phyloP scores from a whole-genome alignment of 2,888 invertebrate species.

The Nezara viridula region DNA sequence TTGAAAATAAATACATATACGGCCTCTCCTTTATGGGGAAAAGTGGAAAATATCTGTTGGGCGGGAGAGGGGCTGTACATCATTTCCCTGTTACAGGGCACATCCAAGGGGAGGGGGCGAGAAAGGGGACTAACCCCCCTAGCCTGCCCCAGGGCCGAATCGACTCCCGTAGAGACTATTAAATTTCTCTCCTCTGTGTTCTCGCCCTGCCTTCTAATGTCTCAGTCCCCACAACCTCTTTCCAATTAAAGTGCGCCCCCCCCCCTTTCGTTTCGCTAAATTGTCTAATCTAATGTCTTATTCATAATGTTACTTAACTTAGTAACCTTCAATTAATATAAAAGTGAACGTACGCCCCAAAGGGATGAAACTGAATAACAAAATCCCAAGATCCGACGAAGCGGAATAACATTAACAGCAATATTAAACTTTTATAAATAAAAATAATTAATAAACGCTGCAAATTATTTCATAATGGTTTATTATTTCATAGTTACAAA shows the following conservation, averaged over 20 bases:
- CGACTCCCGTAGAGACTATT: conserved; percentile 4
- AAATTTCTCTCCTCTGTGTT: conserved; percentile 41
- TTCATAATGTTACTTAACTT: conserved; percentile 49
- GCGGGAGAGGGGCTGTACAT: background rate
- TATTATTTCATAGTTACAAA: no score
- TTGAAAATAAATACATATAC: conserved; percentile 22
- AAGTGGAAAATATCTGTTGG: conserved; percentile 30
- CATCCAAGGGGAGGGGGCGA: background rate
- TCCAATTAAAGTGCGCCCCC: conserved; percentile 21
- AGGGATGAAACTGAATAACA: conserved; percentile 19
- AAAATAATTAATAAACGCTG: background rate
- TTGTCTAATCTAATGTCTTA: conserved; percentile 51
- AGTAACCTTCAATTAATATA: conserved; percentile 29
- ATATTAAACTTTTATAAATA: background rate
- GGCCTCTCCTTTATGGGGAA: background rate
- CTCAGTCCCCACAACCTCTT: conserved; percentile 46
- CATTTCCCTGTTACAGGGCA: background rate
- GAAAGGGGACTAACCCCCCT: no score
- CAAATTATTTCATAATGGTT: no score
- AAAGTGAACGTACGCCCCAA: background rate
- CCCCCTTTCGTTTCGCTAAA: background rate
- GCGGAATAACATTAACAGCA: background rate
- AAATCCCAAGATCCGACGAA: background rate
- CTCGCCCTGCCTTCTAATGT: conserved; percentile 4
- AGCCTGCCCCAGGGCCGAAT: background rate